Evolutionary conservation across 2,113 vertebrate genomes (phyloP), one percentile per base, ranked within the genome.

Genomic region (Zootoca vivipara): DNA sequence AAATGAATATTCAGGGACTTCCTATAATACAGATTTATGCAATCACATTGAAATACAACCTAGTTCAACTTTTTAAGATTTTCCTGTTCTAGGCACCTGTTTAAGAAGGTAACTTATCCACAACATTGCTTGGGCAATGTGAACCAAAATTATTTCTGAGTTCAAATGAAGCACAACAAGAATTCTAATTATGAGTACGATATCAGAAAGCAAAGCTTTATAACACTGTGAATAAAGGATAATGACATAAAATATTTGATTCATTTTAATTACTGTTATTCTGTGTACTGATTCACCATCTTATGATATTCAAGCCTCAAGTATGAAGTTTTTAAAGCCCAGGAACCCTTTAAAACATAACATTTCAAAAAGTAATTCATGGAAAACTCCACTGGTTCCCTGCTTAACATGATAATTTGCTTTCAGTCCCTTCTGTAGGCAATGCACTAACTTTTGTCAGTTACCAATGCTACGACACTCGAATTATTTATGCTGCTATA

Each of bases 91-190:
- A 65, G n/a, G 35, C 62, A 89, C 30, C 73, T 80, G 22, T 83
- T 87, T 56, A 86, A 91, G 20, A 3, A 89, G 15, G 42, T 79
- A 89, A 28, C 64, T 82, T 0, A 69, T 82, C 69, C 82, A 74
- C 90, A 73, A 82, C 1, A 87, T 0, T 83, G 1, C 46, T 90
- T 42, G 1, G 0, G 58, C 62, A 87, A 73, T 22, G 8, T 0
- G 0, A 91, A 91, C 12, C 3, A 89, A 91, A 92, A 1, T 0
- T 46, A 65, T 70, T 73, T 78, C 80, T 87, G n/a, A 90, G 84
- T 90, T 93, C 70, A 58, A n/a, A 91, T 13, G 13, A 28, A 78
- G 52, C 42, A 35, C 1, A 1, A 7, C 40, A 40, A 83, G 82
- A 92, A 82, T 69, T 13, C 64, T 8, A 0, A 0, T 35, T 5